phyloP scores from a whole-genome alignment of 2,888 invertebrate genomes.

The Melipona bicolor region DNA sequence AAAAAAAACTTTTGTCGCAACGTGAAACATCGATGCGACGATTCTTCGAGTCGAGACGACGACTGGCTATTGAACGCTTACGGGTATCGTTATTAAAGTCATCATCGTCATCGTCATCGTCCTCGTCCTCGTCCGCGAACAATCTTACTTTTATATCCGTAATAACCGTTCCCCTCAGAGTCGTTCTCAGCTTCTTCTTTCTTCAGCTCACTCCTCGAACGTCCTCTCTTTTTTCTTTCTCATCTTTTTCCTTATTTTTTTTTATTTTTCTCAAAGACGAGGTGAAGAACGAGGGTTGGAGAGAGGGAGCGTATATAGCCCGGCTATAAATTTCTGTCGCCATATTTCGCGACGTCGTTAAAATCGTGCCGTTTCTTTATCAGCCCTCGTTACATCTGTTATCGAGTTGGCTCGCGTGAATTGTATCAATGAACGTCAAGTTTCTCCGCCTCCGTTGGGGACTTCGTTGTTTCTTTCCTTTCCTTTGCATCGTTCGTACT shows the following conservation, averaged over 20 bases:
- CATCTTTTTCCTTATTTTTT: neutral
- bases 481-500: neutral
- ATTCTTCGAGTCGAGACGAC: neutral
- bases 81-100: conserved; percentile 51
- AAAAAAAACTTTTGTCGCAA: neutral
- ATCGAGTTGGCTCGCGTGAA: conserved; percentile 24
- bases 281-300: no score
- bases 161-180: conserved; percentile 43
- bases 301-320: neutral
- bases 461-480: neutral
- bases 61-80: conserved; percentile 11
- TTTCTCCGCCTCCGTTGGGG: neutral
- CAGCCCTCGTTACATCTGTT: conserved; percentile 24
- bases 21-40: neutral
- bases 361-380: conserved; percentile 37
- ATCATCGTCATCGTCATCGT: conserved; percentile 31
- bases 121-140: neutral
- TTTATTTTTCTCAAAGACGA: neutral
- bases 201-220: neutral
- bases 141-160: conserved; percentile 44
- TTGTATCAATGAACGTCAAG: conserved; percentile 14
- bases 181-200: conserved; percentile 3
- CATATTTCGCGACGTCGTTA: conserved; percentile 39
- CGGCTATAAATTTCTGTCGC: conserved; percentile 30
- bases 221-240: neutral